These are phyloP conservation scores for Pammene aurita DNA, from an alignment of 2,888 invertebrate genomes.

Conservation along the genomic window DNA sequence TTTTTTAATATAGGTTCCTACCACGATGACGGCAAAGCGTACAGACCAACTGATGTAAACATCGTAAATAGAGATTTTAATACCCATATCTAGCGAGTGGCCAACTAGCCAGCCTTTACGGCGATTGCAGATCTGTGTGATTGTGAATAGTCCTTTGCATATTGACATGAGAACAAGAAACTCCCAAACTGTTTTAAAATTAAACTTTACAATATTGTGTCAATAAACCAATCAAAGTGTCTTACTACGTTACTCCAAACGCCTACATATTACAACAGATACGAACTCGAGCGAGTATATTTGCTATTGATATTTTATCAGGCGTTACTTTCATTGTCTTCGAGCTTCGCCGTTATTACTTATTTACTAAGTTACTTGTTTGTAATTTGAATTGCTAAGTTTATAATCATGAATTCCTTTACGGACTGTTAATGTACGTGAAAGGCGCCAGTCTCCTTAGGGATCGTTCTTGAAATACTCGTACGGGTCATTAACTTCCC, in stretches of 20 bases:
- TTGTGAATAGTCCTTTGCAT: no score
- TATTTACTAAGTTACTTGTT: slow-evolving; percentile 4
- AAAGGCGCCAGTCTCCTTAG: slow-evolving; percentile 22
- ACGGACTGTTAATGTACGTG: slow-evolving; percentile 1
- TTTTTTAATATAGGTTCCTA: no score
- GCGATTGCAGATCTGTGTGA: no score
- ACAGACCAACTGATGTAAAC: no score
- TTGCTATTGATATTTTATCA: slow-evolving; percentile 23
- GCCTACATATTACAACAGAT: slow-evolving; percentile 26
- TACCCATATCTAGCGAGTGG: no score
- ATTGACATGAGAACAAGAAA: no score
- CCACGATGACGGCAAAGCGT: no score
- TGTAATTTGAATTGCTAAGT: slow-evolving; percentile 17
- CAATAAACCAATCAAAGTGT: neutral
- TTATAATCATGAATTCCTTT: slow-evolving; percentile 16
- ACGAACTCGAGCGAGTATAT: slow-evolving; percentile 6
- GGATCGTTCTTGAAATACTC: slow-evolving; percentile 22
- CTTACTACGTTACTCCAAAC: slow-evolving; percentile 3
- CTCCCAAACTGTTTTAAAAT: no score
- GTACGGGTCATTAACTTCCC: slow-evolving; percentile 20
- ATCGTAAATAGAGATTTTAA: no score
- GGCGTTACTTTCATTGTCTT: slow-evolving; percentile 19
- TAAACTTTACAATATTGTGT: neutral
- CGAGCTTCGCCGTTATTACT: neutral
- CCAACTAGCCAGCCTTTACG: no score